These are phyloP conservation scores for Lasiurus cinereus DNA, from an alignment of 2,113 vertebrate species.

Conservation along the genomic window DNA sequence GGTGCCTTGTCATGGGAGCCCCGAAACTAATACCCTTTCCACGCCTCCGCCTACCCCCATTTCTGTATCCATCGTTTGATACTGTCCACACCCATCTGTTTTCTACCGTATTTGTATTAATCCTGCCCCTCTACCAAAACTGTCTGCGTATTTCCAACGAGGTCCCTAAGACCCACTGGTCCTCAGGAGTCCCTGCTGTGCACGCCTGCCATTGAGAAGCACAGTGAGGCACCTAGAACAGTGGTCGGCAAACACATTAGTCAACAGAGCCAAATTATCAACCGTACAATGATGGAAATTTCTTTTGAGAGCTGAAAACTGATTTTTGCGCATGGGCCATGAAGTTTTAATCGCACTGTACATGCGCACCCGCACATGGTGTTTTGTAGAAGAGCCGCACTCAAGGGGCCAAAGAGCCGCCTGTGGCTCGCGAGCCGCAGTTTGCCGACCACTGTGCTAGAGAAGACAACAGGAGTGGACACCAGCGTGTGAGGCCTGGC, in stretches of 20 bases:
- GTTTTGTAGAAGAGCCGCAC: too few species aligned
- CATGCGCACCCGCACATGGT: too few species aligned
- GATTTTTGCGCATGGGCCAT: too few species aligned
- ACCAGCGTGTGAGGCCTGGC: neutral
- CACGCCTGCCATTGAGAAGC: neutral
- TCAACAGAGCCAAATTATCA: too few species aligned
- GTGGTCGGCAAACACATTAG: too few species aligned
- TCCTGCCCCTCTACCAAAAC: too few species aligned
- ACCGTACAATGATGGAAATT: too few species aligned
- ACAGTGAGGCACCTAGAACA: neutral
- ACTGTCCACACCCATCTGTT: neutral
- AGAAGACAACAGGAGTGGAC: accelerated
- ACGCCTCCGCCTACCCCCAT: neutral
- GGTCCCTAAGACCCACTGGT: neutral
- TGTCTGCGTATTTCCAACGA: neutral
- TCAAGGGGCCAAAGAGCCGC: too few species aligned
- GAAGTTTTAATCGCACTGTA: too few species aligned
- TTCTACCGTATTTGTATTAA: neutral
- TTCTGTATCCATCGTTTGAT: neutral
- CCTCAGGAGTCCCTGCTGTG: neutral
- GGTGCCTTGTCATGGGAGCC: neutral
- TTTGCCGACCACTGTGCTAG: neutral
- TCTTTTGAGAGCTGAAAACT: too few species aligned
- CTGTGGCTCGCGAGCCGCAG: too few species aligned
- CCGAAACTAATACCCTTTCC: neutral